Percentiles rank a stretch among this genome's conserved stretches.
Evolutionary conservation across 2,113 vertebrate species (phyloP).

Genomic region (Malurus cyaneus): DNA sequence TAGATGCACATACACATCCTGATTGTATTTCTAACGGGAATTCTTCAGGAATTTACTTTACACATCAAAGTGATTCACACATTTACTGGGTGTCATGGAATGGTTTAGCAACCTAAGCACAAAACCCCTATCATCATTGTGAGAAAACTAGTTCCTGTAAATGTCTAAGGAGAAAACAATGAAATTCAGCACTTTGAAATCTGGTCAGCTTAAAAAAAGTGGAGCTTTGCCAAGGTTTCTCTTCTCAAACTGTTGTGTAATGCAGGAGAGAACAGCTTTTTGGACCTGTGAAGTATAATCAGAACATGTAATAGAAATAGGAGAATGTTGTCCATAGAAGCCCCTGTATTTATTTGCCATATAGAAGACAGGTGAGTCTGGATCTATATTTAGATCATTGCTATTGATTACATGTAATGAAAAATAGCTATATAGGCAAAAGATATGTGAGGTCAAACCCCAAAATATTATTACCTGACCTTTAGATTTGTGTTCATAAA

Average conservation of each 20-base stretch:
- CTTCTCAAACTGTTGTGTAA: not conserved
- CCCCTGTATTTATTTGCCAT: not conserved
- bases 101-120: not conserved
- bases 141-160: not conserved
- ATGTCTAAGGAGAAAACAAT: not conserved
- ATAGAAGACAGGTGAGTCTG: not conserved
- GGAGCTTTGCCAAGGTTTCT: not conserved
- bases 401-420: not conserved
- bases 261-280: not conserved
- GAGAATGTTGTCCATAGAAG: not conserved
- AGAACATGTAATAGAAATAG: not conserved
- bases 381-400: not conserved
- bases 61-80: not conserved
- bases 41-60: not conserved
- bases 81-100: not conserved
- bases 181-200: not conserved
- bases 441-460: not conserved
- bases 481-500: not conserved
- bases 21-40: not conserved
- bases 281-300: not conserved
- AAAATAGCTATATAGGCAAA: not conserved
- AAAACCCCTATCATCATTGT: accelerated
- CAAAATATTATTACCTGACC: not conserved
- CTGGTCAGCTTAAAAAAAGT: not conserved
- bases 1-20: not conserved